A percentile compares a stretch with the other conserved stretches of the same genome.
These are phyloP conservation scores for Drosophila siamana DNA, from an alignment of 2,888 invertebrate species.

Conservation along the genomic window DNA sequence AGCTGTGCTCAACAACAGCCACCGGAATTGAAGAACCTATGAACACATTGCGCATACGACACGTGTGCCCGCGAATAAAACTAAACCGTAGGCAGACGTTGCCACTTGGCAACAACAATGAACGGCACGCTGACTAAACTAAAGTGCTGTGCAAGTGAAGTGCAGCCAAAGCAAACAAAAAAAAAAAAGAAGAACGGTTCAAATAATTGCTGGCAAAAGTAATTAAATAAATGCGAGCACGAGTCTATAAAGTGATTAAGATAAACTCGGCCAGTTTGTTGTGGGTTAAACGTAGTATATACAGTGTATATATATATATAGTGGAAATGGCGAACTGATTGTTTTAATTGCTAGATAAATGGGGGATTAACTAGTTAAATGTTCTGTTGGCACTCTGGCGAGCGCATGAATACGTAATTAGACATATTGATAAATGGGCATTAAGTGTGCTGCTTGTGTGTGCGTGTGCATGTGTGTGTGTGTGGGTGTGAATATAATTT, in stretches of 20 bases:
- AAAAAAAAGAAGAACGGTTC: not conserved
- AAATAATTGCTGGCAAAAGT: not conserved
- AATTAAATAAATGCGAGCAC: slow-evolving; percentile 1
- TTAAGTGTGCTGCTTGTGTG: not conserved
- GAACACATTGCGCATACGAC: not conserved
- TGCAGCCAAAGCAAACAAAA: not conserved
- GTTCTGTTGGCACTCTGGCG: slow-evolving; percentile 5
- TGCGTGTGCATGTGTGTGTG: slow-evolving; percentile 1
- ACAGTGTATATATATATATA: too few species aligned
- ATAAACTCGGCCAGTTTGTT: slow-evolving; percentile 2
- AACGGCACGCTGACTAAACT: not conserved
- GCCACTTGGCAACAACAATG: not conserved
- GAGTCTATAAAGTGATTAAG: not conserved
- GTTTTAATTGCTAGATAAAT: slow-evolving; percentile 13
- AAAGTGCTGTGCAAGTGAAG: not conserved
- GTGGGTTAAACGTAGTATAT: too few species aligned
- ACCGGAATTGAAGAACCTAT: not conserved
- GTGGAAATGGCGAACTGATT: not conserved
- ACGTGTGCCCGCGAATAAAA: not conserved
- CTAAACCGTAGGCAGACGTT: not conserved
- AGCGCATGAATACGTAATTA: slow-evolving; percentile 30
- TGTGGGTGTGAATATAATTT: slow-evolving; percentile 25
- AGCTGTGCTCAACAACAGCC: not conserved
- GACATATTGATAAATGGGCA: slow-evolving; percentile 26
- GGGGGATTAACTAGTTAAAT: slow-evolving; percentile 20